Percentiles rank a stretch among this genome's conserved stretches.
These are phyloP conservation scores for Dolichotis patagonum DNA, from an alignment of 2,113 vertebrate species.

Conservation along the genomic window DNA sequence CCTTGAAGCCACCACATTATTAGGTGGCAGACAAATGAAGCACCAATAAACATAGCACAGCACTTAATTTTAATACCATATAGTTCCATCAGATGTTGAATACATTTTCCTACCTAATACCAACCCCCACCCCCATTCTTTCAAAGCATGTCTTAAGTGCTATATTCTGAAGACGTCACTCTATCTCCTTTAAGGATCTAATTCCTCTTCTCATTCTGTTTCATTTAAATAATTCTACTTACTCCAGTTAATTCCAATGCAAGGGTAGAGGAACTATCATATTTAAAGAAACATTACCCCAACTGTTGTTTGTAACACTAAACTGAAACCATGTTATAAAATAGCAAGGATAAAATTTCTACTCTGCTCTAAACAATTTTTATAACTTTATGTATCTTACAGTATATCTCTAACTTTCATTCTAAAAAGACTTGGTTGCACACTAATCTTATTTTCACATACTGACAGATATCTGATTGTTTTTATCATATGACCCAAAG, in stretches of 20 bases:
- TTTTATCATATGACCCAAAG: neutral
- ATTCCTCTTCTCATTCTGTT: neutral
- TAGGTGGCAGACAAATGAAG: neutral
- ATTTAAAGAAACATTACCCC: neutral
- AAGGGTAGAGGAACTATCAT: neutral
- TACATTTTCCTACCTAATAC: neutral
- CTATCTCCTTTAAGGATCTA: neutral
- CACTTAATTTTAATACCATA: neutral
- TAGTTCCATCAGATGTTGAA: neutral
- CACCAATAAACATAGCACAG: neutral
- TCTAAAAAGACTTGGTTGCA: slow-evolving; percentile 20
- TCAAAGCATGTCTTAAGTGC: slow-evolving; percentile 4
- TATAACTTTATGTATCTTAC: neutral
- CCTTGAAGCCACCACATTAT: neutral
- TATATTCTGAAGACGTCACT: neutral
- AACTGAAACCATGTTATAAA: slow-evolving; percentile 15
- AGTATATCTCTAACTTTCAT: neutral
- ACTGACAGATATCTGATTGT: neutral
- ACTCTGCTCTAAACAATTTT: slow-evolving; percentile 14
- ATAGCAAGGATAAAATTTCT: slow-evolving; percentile 18
- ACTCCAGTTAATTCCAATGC: neutral
- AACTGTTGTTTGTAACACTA: neutral
- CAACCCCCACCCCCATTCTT: neutral
- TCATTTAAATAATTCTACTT: neutral
- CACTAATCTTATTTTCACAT: slow-evolving; percentile 51